Base-by-base conservation (phyloP, 1,140 invertebrate genomes). In the Carcinoscorpius rotundicauda region DNA sequence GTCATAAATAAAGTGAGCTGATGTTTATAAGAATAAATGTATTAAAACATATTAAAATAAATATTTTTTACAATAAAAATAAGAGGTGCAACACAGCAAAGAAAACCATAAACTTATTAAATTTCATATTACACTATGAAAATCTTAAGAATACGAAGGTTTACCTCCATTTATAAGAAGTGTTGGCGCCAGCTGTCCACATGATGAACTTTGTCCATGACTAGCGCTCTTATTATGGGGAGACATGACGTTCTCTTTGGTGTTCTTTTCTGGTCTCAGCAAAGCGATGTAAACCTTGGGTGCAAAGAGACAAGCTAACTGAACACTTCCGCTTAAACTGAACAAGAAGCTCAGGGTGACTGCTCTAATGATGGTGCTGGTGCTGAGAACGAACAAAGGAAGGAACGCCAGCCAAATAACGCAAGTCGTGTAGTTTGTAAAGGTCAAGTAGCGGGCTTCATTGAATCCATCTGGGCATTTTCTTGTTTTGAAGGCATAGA, bases 381-480 rank as follows among this genome's bases (percentile, higher is more conserved):
- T 74, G 53, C 73, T 79, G 74, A 87, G 79, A n/a, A 68, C 66
- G 75, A 86, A 88, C 6, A 88, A 81, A 4, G 87, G 85, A 6
- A 86, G 81, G 71, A 87, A 88, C 9, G 85, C 84, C 52, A 87
- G 73, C 86, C 86, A 88, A 10, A 87, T 79, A 49, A 88, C 81
- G 69, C 86, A 85, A 4, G 85, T 86, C 3, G 85, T 85, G 73
- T 88, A 88, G 79, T 86, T 87, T 3, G 86, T 84, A 73, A 87
- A 87, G 52, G 83, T 85, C 68, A 87, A 86, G 69, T 84, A 84
- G 49, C 84, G 81, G 0, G 85, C 82, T 73, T 86, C 84, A 76
- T 88, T 88, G 74, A 88, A 88, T 57, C 86, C 87, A 69, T 85
- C 86, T 5, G 86, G 86, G 71, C 87, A 87, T 74, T 86, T 86